Conservation (phyloP, 2,113 vertebrate species). For the Prochilodus magdalenae region DNA sequence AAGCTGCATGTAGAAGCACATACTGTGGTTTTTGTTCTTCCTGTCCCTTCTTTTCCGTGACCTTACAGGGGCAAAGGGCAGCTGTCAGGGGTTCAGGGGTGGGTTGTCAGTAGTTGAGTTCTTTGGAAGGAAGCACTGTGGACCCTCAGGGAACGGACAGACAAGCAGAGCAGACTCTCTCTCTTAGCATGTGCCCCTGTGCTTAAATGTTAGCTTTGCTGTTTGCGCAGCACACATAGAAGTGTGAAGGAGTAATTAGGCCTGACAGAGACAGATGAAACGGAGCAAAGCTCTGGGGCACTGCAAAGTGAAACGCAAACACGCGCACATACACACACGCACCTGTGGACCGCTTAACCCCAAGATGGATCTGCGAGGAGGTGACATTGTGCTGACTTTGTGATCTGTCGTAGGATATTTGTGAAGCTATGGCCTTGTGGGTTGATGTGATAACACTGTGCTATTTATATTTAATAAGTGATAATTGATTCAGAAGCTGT, state of each 20-base stretch:
- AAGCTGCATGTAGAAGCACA: no score
- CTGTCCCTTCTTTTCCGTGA: no score
- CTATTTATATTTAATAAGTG: background rate
- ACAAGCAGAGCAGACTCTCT: slow-evolving; percentile 14
- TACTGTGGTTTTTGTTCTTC: no score
- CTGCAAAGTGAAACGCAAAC: slow-evolving; percentile 11
- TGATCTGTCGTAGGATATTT: background rate
- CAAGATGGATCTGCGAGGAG: background rate
- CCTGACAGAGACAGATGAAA: slow-evolving; percentile 47
- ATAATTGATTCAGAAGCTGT: background rate
- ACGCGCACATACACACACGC: slow-evolving; percentile 12
- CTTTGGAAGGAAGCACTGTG: background rate
- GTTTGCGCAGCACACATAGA: slow-evolving; percentile 38
- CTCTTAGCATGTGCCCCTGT: background rate
- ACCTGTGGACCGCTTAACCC: slow-evolving; percentile 2
- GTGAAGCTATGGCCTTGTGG: background rate
- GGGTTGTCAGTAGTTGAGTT: background rate
- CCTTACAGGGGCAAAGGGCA: background rate
- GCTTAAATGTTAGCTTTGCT: slow-evolving; percentile 8
- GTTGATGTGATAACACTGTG: background rate
- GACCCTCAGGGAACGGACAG: background rate
- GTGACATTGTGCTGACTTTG: background rate
- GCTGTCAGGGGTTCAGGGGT: background rate
- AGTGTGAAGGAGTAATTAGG: slow-evolving; percentile 41
- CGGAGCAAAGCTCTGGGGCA: slow-evolving; percentile 20